Percentiles rank a stretch among this genome's conserved stretches.
phyloP scores from a whole-genome alignment of 2,113 vertebrate species.

The Myotis lucifugus region DNA sequence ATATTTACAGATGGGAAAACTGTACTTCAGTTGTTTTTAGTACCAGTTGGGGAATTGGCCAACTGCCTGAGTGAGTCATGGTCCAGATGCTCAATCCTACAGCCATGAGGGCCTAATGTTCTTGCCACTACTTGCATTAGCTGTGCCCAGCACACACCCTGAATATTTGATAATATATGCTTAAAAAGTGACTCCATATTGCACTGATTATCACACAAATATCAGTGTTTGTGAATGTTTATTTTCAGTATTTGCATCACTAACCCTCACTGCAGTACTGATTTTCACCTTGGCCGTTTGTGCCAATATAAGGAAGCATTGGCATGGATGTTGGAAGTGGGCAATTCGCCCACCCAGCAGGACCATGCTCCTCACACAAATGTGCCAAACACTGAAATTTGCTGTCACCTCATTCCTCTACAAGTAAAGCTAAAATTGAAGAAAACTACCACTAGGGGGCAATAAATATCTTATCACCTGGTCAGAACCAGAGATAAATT shows the following conservation, averaged over 20 bases:
- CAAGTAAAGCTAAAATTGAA: constrained; percentile 36
- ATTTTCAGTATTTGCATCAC: constrained; percentile 33
- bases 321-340: constrained; percentile 47
- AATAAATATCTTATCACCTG: constrained; percentile 42
- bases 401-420: constrained; percentile 3
- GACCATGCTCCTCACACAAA: constrained; percentile 31
- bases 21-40: constrained; percentile 46
- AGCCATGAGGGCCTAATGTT: not conserved
- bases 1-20: constrained; percentile 64
- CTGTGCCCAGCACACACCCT: not conserved
- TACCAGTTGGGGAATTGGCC: constrained; percentile 36
- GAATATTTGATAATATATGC: constrained; percentile 41
- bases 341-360: constrained; percentile 45
- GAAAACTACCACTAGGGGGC: constrained; percentile 56
- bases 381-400: constrained; percentile 36
- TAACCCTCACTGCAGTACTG: not conserved
- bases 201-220: not conserved
- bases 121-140: constrained; percentile 28
- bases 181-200: not conserved
- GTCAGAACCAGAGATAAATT: constrained; percentile 10
- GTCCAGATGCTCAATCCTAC: constrained; percentile 54
- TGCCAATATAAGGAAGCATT: constrained; percentile 14
- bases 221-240: not conserved
- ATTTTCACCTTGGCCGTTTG: constrained; percentile 30
- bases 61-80: constrained; percentile 61